Base-by-base conservation (phyloP, 1,140 invertebrate species). In the Papilio polyxenes region DNA sequence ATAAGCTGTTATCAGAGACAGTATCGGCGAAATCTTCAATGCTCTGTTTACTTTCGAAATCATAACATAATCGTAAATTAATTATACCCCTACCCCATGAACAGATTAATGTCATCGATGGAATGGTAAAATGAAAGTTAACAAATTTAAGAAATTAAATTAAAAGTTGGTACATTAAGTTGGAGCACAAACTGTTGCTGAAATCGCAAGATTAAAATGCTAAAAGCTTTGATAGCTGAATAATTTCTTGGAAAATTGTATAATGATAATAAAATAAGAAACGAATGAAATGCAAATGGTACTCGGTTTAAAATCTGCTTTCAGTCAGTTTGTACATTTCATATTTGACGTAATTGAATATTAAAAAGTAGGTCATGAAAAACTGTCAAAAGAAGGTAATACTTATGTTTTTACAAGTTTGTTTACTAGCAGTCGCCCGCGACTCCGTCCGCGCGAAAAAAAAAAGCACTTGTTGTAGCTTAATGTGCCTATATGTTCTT, bases 251-350 rank as follows among this genome's bases (percentile, higher is more conserved):
- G 23, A 15, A 72, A 72, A 72, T 7, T 15, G 31, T 72, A 37
- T 17, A 72, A 72, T 72, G 65, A 72, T 72, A 37, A 72, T 72
- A 72, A 72, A 72, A 72, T 72, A 72, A 40, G 65, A 40, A 15
- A 15, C 11, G 65, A 72, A 72, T 72, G 6, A 72, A 72, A 37
- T 37, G 23, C 23, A 72, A 72, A 59, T 17, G 65, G 31, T 72
- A 5, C 13, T 65, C 62, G 9, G 23, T 65, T 65, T 23, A 31
- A 37, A 65, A 65, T 65, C 56, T 51, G 13, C 49, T 51, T 51
- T 59, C 56, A 10, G 9, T 37, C 23, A 5, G 23, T 37, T 15
- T 65, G 20, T 31, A 31, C 15, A 62, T 4, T 62, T 62, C 17
- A n/a, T 62, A 20, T 62, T 62, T 23, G 31, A 31, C 23, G 9